A percentile compares a stretch with the other conserved stretches of the same genome.
Evolutionary conservation across 2,797 vertebrate species (phyloP).

Genomic region (Amphiprion clarkii): DNA sequence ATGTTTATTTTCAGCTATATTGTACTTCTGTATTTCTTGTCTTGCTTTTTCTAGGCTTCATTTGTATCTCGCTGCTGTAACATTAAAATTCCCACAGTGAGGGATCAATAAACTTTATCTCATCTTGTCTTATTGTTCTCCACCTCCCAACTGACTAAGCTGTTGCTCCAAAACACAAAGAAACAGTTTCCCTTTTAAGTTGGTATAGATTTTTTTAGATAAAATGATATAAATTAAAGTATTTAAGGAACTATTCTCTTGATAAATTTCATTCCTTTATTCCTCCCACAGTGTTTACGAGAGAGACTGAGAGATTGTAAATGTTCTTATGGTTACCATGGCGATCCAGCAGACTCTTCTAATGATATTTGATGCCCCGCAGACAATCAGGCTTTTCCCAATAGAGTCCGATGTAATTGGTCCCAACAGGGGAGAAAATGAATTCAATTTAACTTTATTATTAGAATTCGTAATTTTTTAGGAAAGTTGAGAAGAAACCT

Average conservation of each 20-base stretch:
- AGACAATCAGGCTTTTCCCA: slow-evolving; percentile 64
- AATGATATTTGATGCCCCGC: slow-evolving; percentile 67
- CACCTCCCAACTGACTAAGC: background rate
- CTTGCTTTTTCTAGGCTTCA: no score
- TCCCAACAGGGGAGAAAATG: slow-evolving; percentile 73
- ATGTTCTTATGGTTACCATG: slow-evolving; percentile 54
- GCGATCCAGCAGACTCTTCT: slow-evolving; percentile 50
- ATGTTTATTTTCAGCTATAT: no score
- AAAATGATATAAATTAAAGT: background rate
- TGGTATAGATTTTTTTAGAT: background rate
- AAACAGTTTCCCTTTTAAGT: background rate
- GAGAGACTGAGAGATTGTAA: background rate
- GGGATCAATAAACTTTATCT: no score
- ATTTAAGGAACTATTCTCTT: background rate
- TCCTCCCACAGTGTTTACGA: background rate
- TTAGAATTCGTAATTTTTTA: slow-evolving; percentile 70
- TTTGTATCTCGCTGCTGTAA: no score
- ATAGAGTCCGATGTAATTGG: slow-evolving; percentile 68
- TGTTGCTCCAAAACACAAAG: background rate
- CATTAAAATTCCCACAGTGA: no score
- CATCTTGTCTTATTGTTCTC: background rate
- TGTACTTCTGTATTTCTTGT: no score
- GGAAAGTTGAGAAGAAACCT: slow-evolving; percentile 62
- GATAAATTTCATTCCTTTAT: background rate
- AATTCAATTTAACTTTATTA: slow-evolving; percentile 78